Conservation (phyloP, 2,888 invertebrate species). For the Calameuta idolon region DNA sequence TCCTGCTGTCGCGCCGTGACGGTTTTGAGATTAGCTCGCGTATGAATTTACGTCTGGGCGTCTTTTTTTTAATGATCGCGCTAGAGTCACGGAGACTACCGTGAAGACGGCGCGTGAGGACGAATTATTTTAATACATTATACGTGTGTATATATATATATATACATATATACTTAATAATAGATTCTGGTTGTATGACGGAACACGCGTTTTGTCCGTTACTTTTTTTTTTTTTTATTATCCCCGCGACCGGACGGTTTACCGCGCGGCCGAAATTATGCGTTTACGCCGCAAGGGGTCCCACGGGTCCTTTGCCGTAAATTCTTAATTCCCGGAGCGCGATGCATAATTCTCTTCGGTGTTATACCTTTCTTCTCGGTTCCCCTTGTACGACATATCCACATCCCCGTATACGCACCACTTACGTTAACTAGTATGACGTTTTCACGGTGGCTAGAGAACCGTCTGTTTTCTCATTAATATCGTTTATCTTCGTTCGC, state of each 20-base stretch:
- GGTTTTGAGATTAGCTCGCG: not conserved
- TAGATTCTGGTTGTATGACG: too few species aligned
- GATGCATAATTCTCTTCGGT: not conserved
- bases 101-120: not conserved
- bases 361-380: not conserved
- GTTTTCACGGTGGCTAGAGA: not conserved
- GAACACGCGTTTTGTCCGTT: too few species aligned
- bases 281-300: not conserved
- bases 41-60: not conserved
- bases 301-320: not conserved
- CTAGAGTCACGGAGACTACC: not conserved
- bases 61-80: not conserved
- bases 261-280: not conserved
- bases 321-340: not conserved
- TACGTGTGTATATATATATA: too few species aligned
- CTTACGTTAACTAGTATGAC: not conserved
- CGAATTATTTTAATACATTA: too few species aligned
- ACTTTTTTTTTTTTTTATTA: too few species aligned
- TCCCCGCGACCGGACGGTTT: not conserved
- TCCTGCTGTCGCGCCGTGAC: not conserved
- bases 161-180: too few species aligned
- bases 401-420: too few species aligned
- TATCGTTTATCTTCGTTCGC: not conserved
- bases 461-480: not conserved
- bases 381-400: too few species aligned